Percentiles rank a stretch among this genome's conserved stretches.
Evolutionary conservation across 2,113 vertebrate genomes (phyloP).

Genomic region (Hippocampus abdominalis): DNA sequence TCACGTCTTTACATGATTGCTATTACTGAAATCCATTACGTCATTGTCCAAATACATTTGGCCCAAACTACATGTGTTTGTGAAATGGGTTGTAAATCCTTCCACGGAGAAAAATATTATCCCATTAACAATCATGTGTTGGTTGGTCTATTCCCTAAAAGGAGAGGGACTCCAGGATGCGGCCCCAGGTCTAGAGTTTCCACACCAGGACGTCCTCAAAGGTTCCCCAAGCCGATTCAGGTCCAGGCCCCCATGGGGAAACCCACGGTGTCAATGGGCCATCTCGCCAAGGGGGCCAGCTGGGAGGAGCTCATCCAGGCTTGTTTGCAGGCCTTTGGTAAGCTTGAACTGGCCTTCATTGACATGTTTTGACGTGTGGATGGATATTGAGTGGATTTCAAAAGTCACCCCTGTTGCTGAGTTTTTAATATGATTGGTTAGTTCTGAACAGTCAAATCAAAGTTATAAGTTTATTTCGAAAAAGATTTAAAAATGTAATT

Average conservation of each 20-base stretch:
- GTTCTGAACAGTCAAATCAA: neutral
- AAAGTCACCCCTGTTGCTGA: neutral
- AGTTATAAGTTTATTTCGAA: neutral
- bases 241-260: constrained; percentile 72
- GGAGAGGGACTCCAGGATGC: constrained; percentile 76
- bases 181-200: constrained; percentile 74
- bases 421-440: neutral
- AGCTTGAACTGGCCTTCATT: constrained; percentile 44
- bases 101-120: neutral
- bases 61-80: neutral
- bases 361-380: neutral
- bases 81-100: neutral
- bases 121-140: constrained; percentile 16
- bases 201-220: constrained; percentile 75
- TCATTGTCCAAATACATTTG: too few species aligned
- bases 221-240: constrained; percentile 70
- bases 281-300: constrained; percentile 85
- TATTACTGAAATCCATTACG: too few species aligned
- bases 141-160: constrained; percentile 50
- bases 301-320: constrained; percentile 91
- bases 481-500: too few species aligned
- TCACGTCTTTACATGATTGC: too few species aligned
- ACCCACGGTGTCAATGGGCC: constrained; percentile 80
- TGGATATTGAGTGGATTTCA: neutral
- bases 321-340: constrained; percentile 91